Percentiles rank a stretch among this genome's conserved stretches.
These are phyloP conservation scores for Fukomys damarensis DNA, from an alignment of 2,113 vertebrate species.

Conservation along the genomic window DNA sequence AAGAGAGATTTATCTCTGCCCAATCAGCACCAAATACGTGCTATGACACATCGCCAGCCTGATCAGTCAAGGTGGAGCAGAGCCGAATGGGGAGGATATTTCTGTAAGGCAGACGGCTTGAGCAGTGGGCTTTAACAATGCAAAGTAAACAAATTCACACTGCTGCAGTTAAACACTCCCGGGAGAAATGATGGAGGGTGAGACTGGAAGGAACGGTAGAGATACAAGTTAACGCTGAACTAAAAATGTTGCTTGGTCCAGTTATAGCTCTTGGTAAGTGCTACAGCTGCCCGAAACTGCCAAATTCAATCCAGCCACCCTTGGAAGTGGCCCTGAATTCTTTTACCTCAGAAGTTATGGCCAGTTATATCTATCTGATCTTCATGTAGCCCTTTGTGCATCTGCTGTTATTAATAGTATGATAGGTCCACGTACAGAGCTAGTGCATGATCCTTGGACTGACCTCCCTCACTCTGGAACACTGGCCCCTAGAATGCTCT, in stretches of 20 bases:
- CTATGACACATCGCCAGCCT: background rate
- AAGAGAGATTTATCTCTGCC: constrained; percentile 21
- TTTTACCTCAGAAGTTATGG: background rate
- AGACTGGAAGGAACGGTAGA: background rate
- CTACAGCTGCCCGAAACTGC: background rate
- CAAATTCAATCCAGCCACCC: background rate
- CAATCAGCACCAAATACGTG: constrained; percentile 18
- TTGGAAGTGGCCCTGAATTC: background rate
- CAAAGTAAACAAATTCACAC: background rate
- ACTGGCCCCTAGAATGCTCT: background rate
- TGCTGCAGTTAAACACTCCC: background rate
- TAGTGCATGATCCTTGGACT: background rate
- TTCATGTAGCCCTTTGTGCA: background rate
- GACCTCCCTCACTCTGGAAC: background rate
- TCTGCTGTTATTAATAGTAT: background rate
- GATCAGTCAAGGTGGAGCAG: background rate
- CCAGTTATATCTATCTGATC: background rate
- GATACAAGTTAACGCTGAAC: background rate
- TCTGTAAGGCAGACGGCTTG: background rate
- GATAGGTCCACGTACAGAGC: background rate
- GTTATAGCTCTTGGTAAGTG: background rate
- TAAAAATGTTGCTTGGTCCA: background rate
- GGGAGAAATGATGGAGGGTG: background rate
- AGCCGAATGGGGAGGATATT: background rate
- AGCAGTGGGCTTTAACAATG: background rate